phyloP scores from a whole-genome alignment of 2,888 invertebrate genomes.

The Acleris laterana region DNA sequence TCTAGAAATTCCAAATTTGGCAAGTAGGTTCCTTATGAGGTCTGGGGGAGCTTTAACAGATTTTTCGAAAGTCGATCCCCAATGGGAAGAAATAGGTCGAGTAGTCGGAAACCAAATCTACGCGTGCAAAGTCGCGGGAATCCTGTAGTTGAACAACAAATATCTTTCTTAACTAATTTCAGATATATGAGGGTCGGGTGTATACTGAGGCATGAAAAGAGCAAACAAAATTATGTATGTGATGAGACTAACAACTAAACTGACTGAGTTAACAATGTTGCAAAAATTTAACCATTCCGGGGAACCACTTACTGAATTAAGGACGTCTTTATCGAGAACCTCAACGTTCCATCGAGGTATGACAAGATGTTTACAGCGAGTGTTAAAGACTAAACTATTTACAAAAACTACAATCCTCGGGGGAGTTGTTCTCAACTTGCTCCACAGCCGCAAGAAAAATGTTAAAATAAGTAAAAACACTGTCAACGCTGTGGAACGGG shows the following conservation, averaged over 20 bases:
- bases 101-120: too few species aligned
- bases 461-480: slow-evolving; percentile 46
- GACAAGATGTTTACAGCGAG: slow-evolving; percentile 44
- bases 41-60: too few species aligned
- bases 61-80: too few species aligned
- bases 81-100: too few species aligned
- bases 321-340: slow-evolving; percentile 22
- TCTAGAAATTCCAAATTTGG: too few species aligned
- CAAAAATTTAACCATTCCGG: slow-evolving; percentile 52
- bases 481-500: slow-evolving; percentile 41
- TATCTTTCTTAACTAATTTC: background rate
- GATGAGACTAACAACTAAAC: slow-evolving; percentile 38
- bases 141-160: background rate
- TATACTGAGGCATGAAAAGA: slow-evolving; percentile 45
- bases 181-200: background rate
- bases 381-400: slow-evolving; percentile 46
- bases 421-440: slow-evolving; percentile 39
- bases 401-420: slow-evolving; percentile 45
- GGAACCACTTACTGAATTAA: too few species aligned
- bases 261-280: slow-evolving; percentile 48
- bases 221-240: slow-evolving; percentile 49
- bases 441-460: slow-evolving; percentile 45
- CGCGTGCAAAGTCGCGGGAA: too few species aligned
- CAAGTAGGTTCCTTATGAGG: too few species aligned
- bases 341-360: slow-evolving; percentile 47